Conservation (phyloP, 2,113 vertebrate genomes). For the Hiodon tergisus region DNA sequence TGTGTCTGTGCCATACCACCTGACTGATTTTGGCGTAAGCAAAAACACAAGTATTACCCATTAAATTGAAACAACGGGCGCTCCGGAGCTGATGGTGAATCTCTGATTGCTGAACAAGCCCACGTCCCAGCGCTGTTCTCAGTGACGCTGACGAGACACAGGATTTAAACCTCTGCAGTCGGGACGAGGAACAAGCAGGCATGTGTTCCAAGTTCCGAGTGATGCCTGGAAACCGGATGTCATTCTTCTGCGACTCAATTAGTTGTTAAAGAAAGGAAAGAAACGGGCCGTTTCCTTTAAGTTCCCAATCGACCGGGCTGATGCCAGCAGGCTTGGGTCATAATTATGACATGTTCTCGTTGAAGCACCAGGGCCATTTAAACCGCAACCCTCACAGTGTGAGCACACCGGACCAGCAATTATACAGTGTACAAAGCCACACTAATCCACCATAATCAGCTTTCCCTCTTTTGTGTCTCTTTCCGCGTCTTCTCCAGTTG, state of each 20-base stretch:
- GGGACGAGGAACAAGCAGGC: too few relatives aligned
- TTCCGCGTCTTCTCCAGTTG: constrained; percentile 15
- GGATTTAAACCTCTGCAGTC: too few relatives aligned
- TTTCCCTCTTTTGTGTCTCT: constrained; percentile 3
- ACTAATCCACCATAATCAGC: constrained; percentile 13
- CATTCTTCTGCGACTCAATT: background rate
- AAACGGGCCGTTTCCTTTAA: too few relatives aligned
- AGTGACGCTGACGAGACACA: too few relatives aligned
- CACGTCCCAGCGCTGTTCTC: too few relatives aligned
- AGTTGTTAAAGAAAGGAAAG: too few relatives aligned
- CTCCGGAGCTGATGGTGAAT: background rate
- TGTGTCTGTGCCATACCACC: background rate
- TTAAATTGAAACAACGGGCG: background rate
- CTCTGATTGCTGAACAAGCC: background rate
- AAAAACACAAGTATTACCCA: background rate
- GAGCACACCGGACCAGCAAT: background rate
- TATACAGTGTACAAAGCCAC: background rate
- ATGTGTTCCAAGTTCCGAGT: too few relatives aligned
- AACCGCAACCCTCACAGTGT: background rate
- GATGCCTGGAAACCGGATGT: too few relatives aligned
- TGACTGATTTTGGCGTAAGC: background rate
- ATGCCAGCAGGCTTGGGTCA: background rate
- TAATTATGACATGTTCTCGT: background rate
- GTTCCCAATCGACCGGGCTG: too few relatives aligned
- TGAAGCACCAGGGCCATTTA: background rate